phyloP scores from a whole-genome alignment of 2,888 invertebrate species.

The Autographa pulchrina region DNA sequence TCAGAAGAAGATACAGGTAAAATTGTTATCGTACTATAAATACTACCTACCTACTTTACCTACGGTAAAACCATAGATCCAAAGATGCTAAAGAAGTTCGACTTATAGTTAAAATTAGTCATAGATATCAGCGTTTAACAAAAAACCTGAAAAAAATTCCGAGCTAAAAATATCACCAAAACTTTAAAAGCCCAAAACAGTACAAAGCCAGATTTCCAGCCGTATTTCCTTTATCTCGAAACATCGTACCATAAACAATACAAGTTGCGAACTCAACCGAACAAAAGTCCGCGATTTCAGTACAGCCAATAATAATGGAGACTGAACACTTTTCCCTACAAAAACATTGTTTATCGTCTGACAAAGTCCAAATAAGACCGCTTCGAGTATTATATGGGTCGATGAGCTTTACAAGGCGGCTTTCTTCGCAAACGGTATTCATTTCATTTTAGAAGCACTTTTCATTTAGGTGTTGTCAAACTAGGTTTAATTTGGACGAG shows the following conservation, averaged over 20 bases:
- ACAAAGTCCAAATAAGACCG: slow-evolving; percentile 28
- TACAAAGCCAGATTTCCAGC: slow-evolving; percentile 2
- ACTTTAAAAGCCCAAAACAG: not conserved
- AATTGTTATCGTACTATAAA: no score
- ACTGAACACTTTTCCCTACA: slow-evolving; percentile 25
- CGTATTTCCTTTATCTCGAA: not conserved
- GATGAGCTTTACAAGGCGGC: slow-evolving; percentile 10
- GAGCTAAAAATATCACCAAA: not conserved
- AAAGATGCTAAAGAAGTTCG: no score
- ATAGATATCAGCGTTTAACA: not conserved
- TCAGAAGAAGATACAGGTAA: no score
- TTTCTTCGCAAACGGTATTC: slow-evolving; percentile 27
- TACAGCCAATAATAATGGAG: slow-evolving; percentile 9
- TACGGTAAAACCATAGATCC: no score
- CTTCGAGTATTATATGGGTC: slow-evolving; percentile 31
- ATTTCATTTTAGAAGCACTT: slow-evolving; percentile 31
- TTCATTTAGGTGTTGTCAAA: slow-evolving; percentile 9
- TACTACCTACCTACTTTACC: no score
- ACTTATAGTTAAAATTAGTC: no score
- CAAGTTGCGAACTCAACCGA: not conserved
- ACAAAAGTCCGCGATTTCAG: slow-evolving; percentile 4
- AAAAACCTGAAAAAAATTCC: not conserved
- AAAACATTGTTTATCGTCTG: slow-evolving; percentile 42
- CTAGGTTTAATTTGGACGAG: not conserved
- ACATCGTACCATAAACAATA: not conserved